Evolutionary conservation across 2,888 invertebrate species (phyloP), one percentile per base, ranked within the genome.

Genomic region (Glomeris marginata): DNA sequence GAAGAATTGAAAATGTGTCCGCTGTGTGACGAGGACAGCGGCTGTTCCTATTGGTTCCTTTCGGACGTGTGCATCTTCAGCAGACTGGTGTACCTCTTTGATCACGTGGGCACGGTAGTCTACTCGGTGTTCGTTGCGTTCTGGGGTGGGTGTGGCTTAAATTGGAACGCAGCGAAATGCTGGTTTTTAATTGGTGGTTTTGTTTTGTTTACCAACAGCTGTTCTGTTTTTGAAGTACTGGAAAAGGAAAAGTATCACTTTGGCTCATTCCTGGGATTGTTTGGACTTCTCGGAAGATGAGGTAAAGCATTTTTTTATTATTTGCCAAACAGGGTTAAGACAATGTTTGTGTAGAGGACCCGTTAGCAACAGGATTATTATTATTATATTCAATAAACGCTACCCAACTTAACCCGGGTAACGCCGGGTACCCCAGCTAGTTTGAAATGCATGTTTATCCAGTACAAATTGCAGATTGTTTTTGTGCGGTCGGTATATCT

Each of bases 211-310:
- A 62, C 8, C 4, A 8, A 3, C 61, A 74, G 74, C 74, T 47
- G 74, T 74, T 37, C 68, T 73, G 41, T 74, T 74, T 58, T 64
- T 74, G 52, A 73, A 74, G 56, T 73, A 73, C 59, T 74, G 74
- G 74, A 74, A 74, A 57, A 62, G 74, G 42, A 73, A 73, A 58
- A 72, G 70, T 48, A 72, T 71, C 15, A 69, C 70, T 47, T 61
- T 74, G 33, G 70, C 73, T 20, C 72, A 74, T 59, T 72, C 73
- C 58, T 74, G 74, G 74, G 74, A 74, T 61, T 71, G 72, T 52
- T 63, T 70, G 58, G 73, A 72, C 53, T 73, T 72, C 60, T 71
- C 73, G 55, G 72, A 73, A 50, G 73, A 73, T 57, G 72, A 72
- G 62, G 66, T 64, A 53, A 3, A n/a, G n/a, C n/a, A n/a, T n/a